These are phyloP conservation scores for Schlechtendalia chinensis DNA, from an alignment of 1,140 invertebrate genomes.

Conservation along the genomic window DNA sequence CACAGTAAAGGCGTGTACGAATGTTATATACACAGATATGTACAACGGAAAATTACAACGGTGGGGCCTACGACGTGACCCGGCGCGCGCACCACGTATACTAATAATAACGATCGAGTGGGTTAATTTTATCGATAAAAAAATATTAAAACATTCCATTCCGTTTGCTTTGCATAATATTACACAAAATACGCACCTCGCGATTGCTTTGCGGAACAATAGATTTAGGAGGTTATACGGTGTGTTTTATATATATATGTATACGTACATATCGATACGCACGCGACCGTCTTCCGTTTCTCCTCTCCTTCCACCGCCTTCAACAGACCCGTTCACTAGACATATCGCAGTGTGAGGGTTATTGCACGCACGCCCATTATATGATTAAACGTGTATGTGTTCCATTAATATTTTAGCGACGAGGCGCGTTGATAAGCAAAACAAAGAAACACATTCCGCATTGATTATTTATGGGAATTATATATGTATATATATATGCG, in stretches of 20 bases:
- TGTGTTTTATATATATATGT: no score
- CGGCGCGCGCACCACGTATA: neutral
- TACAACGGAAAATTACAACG: slow-evolving; percentile 3
- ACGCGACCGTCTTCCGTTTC: no score
- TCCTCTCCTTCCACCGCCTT: neutral
- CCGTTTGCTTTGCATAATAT: no score
- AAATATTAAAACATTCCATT: slow-evolving; percentile 23
- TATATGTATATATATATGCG: no score
- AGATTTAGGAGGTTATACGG: no score
- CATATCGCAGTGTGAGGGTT: neutral
- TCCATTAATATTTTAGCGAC: neutral
- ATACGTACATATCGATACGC: no score
- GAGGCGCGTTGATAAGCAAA: neutral
- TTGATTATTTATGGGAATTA: no score
- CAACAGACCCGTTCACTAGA: neutral
- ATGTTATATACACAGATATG: neutral
- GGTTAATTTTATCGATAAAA: slow-evolving; percentile 39
- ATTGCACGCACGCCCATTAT: slow-evolving; percentile 16
- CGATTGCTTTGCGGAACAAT: no score
- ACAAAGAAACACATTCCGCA: neutral
- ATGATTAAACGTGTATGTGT: neutral
- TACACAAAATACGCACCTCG: no score
- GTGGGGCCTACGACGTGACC: neutral
- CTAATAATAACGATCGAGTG: slow-evolving; percentile 25
- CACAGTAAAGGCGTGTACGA: slow-evolving; percentile 20